These are phyloP conservation scores for Synergus itoensis DNA, from an alignment of 2,888 invertebrate genomes.

Conservation along the genomic window DNA sequence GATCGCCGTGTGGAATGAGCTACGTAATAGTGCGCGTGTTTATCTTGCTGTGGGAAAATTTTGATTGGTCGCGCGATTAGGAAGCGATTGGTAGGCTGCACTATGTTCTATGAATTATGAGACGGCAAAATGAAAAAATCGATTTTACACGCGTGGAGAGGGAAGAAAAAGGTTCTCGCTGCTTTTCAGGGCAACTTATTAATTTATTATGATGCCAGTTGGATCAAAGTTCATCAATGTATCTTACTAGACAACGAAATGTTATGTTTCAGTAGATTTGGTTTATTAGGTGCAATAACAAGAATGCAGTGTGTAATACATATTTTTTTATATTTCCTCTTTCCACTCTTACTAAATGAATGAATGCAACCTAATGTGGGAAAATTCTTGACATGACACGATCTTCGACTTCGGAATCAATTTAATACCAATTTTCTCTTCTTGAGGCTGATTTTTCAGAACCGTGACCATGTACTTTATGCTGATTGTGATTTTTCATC, in stretches of 20 bases:
- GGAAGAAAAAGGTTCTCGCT: slow-evolving; percentile 15
- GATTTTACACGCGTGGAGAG: slow-evolving; percentile 9
- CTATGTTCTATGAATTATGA: slow-evolving; percentile 42
- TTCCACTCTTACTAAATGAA: slow-evolving; percentile 3
- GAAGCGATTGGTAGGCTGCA: slow-evolving; percentile 44
- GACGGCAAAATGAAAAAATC: slow-evolving; percentile 26
- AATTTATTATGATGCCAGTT: slow-evolving; percentile 4
- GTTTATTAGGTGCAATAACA: not conserved
- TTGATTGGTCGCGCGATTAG: slow-evolving; percentile 53
- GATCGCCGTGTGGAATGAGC: slow-evolving; percentile 54
- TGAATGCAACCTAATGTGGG: not conserved
- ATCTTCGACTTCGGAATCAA: not conserved
- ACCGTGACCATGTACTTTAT: not conserved
- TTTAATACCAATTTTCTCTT: not conserved
- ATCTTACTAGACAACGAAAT: not conserved
- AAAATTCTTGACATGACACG: not conserved
- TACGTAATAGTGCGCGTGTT: slow-evolving; percentile 51
- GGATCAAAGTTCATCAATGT: slow-evolving; percentile 36
- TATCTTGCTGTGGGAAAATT: slow-evolving; percentile 50
- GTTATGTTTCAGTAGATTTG: not conserved
- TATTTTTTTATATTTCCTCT: not conserved
- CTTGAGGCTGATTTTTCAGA: slow-evolving; percentile 9
- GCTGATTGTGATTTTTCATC: not conserved
- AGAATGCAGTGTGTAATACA: not conserved
- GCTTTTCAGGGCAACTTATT: slow-evolving; percentile 36